phyloP scores from a whole-genome alignment of 2,797 vertebrate genomes.

The Sylvilagus floridanus region DNA sequence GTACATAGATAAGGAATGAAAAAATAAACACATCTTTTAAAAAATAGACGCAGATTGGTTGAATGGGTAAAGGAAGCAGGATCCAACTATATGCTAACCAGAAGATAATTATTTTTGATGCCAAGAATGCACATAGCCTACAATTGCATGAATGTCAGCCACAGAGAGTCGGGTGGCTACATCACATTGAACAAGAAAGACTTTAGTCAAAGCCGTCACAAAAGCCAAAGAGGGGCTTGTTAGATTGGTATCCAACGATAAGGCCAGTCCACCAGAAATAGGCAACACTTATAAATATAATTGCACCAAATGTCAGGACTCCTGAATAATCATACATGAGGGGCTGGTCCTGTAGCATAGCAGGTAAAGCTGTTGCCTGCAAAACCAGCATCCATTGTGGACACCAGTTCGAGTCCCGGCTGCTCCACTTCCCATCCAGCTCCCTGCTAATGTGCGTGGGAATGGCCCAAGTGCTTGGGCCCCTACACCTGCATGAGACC shows the following conservation, averaged over 20 bases:
- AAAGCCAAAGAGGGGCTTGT: not conserved
- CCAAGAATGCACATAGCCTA: constrained; percentile 1
- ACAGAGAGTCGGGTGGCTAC: not conserved
- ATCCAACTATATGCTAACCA: not conserved
- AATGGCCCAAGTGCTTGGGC: no score
- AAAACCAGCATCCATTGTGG: no score
- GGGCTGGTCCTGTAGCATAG: no score
- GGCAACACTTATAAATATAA: not conserved
- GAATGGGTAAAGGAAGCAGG: not conserved
- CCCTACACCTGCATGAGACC: no score
- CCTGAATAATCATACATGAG: not conserved
- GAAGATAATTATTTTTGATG: not conserved
- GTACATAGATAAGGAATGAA: no score
- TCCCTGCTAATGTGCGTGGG: no score
- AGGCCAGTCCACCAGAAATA: not conserved
- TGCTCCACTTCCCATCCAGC: no score
- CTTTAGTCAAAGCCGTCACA: not conserved
- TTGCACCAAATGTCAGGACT: not conserved
- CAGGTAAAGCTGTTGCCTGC: no score
- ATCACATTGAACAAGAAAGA: not conserved
- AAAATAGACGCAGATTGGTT: not conserved
- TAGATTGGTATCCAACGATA: not conserved
- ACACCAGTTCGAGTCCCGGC: no score
- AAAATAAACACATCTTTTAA: no score
- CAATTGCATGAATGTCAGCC: not conserved